Evolutionary conservation across 2,113 vertebrate genomes (phyloP).

Genomic region (Myiopsitta monachus): DNA sequence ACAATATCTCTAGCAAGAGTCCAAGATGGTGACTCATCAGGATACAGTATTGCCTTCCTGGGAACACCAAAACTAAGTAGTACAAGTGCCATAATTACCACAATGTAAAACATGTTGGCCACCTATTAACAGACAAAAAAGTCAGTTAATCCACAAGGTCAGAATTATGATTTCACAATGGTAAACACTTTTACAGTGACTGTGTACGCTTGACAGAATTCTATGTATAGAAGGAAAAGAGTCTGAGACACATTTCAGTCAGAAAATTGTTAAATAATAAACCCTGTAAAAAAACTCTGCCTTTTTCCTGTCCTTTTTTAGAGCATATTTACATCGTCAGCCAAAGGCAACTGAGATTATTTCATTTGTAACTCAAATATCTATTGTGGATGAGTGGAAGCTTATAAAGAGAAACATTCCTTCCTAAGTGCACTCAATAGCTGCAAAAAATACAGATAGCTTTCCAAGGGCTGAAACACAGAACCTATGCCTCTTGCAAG

Average conservation of each 20-base stretch:
- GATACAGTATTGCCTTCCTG: constrained; percentile 95
- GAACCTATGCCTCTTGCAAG: neutral
- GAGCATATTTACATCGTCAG: neutral
- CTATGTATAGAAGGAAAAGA: neutral
- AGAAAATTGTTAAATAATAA: neutral
- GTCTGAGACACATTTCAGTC: neutral
- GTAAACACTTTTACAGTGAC: neutral
- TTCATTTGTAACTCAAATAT: neutral
- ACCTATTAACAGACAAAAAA: constrained; percentile 78
- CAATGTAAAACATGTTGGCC: constrained; percentile 99
- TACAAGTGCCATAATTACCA: constrained; percentile 97
- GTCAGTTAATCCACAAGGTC: neutral
- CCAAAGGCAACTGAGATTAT: neutral
- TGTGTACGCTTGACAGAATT: neutral
- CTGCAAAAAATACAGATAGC: neutral
- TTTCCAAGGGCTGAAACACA: neutral
- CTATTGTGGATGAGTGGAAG: neutral
- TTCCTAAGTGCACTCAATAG: neutral
- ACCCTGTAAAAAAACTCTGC: rapidly evolving
- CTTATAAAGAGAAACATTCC: neutral
- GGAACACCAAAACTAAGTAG: constrained; percentile 96
- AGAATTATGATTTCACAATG: neutral
- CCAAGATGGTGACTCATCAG: constrained; percentile 88
- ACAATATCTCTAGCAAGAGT: constrained; percentile 92
- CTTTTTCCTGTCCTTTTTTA: neutral